Evolutionary conservation across 2,888 invertebrate species (phyloP).

Genomic region (Drosophila pseudotakahashii): DNA sequence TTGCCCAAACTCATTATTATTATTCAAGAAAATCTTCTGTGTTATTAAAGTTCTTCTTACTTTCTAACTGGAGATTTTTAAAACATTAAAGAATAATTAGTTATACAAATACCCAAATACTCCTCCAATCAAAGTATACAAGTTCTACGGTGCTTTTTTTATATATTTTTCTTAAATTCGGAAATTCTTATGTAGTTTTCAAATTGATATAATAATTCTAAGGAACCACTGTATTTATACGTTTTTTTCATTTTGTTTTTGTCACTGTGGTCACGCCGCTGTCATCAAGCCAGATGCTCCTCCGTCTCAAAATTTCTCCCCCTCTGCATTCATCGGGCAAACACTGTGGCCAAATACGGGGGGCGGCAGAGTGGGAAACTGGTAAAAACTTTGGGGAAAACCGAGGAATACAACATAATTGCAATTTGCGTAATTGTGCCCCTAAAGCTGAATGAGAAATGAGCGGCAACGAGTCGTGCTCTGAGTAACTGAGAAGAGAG

Average conservation of each 20-base stretch:
- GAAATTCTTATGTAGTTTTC: no score
- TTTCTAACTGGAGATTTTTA: no score
- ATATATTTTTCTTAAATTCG: no score
- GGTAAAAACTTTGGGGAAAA: slow-evolving; percentile 43
- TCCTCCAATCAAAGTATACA: no score
- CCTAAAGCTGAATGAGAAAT: slow-evolving; percentile 68
- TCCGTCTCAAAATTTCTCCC: slow-evolving; percentile 12
- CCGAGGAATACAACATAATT: slow-evolving; percentile 67
- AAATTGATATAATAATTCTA: not conserved
- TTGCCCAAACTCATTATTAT: no score
- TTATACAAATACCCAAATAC: no score
- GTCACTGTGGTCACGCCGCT: slow-evolving; percentile 54
- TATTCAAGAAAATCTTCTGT: no score
- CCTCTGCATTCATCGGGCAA: slow-evolving; percentile 13
- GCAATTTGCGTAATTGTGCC: slow-evolving; percentile 72
- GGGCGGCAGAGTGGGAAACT: slow-evolving; percentile 8
- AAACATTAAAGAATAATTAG: no score
- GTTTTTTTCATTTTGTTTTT: slow-evolving; percentile 36
- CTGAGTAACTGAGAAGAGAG: slow-evolving; percentile 52
- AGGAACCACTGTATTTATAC: slow-evolving; percentile 25
- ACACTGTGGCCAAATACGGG: slow-evolving; percentile 10
- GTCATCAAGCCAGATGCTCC: slow-evolving; percentile 50
- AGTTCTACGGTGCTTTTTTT: no score
- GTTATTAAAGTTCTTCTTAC: no score
- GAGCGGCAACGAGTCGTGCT: slow-evolving; percentile 52